Evolutionary conservation across 2,797 vertebrate genomes (phyloP), one percentile per base, ranked within the genome.

Genomic region (Manis crassicaudata): DNA sequence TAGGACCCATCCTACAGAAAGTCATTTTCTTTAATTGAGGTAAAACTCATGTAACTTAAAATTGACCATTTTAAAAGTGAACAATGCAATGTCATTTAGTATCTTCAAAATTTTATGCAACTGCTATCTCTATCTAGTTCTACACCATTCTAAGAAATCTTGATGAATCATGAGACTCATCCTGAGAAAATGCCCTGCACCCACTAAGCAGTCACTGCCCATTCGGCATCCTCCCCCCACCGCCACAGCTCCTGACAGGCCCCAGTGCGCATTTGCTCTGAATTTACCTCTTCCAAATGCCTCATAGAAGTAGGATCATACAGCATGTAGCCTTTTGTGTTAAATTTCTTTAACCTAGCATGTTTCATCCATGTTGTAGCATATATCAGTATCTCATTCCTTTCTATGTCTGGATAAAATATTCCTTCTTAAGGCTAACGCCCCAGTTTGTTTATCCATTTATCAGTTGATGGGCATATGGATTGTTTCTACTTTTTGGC

Each of bases 11-110:
- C 37, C 11, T 23, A 7, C 4, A 87, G n/a, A 92, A 86, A 18
- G 21, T 72, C 29, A 58, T 23, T 43, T 35, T 6, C 58, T 77
- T 40, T 77, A 56, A 43, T 75, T 46, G 56, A 95, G 73, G 10
- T 82, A 25, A 93, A 87, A 80, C 76, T 87, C 65, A 20, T 1
- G 32, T 65, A 13, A 52, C 62, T 21, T 58, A 80, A 90, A 90
- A 85, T 21, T 62, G 68, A 65, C 1, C 18, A 50, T 32, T 83
- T 84, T 46, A 56, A 60, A 72, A 77, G 6, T 37, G 32, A 84
- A 29, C 6, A 52, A 5, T 46, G 62, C 25, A 50, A 0, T 72
- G 63, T 6, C 37, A 63, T 88, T 72, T 68, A 37, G 6, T 72
- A 43, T 68, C 58, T 70, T 87, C 29, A 70, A 40, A 86, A 37